These are phyloP conservation scores for Onychostoma macrolepis DNA, from an alignment of 2,113 vertebrate species.

Conservation along the genomic window DNA sequence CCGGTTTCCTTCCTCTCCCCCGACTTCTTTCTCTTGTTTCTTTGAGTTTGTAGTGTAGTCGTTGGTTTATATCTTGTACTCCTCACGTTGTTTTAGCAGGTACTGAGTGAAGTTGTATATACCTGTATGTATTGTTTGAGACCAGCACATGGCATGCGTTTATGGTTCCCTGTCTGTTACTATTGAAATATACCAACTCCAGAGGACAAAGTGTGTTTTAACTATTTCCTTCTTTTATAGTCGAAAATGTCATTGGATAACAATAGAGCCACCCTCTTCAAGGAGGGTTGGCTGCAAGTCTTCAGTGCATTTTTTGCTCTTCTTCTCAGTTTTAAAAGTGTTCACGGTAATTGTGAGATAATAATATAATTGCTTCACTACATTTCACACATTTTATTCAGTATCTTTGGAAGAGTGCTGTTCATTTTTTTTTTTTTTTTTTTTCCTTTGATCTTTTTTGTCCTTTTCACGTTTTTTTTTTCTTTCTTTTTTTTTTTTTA, in stretches of 20 bases:
- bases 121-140: constrained; percentile 86
- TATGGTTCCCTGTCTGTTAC: constrained; percentile 90
- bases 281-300: constrained; percentile 8
- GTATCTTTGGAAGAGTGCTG: constrained; percentile 92
- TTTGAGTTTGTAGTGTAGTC: constrained; percentile 88
- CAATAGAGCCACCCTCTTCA: constrained; percentile 77
- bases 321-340: constrained; percentile 75
- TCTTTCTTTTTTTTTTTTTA: constrained; percentile 52
- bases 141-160: constrained; percentile 93
- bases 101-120: constrained; percentile 97
- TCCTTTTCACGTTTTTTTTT: constrained; percentile 38
- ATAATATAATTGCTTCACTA: constrained; percentile 85
- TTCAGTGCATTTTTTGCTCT: constrained; percentile 58
- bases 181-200: constrained; percentile 89
- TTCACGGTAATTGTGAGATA: constrained; percentile 84
- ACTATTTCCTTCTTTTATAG: constrained; percentile 77
- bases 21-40: constrained; percentile 56
- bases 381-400: constrained; percentile 88
- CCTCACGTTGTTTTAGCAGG: constrained; percentile 97
- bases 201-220: constrained; percentile 85
- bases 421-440: constrained; percentile 57
- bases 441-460: constrained; percentile 14
- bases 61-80: constrained; percentile 84
- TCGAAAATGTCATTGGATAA: constrained; percentile 78
- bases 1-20: constrained; percentile 3